phyloP scores from a whole-genome alignment of 2,888 invertebrate species.

The Lycocerus yunnanus region DNA sequence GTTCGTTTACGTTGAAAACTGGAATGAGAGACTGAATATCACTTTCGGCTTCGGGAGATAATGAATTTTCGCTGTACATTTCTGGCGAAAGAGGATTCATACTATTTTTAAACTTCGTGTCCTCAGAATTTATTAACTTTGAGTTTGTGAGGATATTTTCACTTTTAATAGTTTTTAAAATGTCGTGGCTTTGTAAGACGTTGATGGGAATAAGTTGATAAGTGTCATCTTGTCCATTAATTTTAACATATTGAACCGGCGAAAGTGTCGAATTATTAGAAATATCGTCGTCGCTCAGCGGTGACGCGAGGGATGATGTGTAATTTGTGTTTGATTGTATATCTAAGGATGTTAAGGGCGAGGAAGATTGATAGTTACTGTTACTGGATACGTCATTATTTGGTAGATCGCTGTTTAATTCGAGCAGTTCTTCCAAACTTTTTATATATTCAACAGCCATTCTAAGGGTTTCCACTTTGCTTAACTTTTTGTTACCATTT shows the following conservation, averaged over 20 bases:
- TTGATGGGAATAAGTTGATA: constrained; percentile 67
- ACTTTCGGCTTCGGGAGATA: constrained; percentile 50
- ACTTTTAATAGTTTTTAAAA: constrained; percentile 49
- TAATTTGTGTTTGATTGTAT: constrained; percentile 43
- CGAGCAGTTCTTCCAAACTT: constrained; percentile 76
- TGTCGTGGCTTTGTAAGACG: constrained; percentile 67
- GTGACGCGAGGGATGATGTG: constrained; percentile 49
- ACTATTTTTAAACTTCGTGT: constrained; percentile 29
- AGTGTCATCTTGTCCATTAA: constrained; percentile 62
- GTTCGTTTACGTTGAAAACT: constrained; percentile 37
- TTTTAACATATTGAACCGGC: constrained; percentile 63
- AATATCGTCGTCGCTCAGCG: constrained; percentile 59
- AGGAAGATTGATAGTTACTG: constrained; percentile 30
- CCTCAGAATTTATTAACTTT: constrained; percentile 57
- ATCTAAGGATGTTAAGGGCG: constrained; percentile 57
- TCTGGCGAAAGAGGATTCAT: constrained; percentile 50
- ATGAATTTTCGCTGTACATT: constrained; percentile 53
- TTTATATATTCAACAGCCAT: constrained; percentile 92
- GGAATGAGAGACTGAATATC: constrained; percentile 42
- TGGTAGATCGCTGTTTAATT: constrained; percentile 60
- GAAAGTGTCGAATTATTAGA: constrained; percentile 57
- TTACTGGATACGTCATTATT: constrained; percentile 21
- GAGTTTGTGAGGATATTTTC: constrained; percentile 59
- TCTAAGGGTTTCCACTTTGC: constrained; percentile 86
- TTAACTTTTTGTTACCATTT: constrained; percentile 76